phyloP scores from a whole-genome alignment of 2,888 invertebrate genomes.

The Baronia brevicornis region DNA sequence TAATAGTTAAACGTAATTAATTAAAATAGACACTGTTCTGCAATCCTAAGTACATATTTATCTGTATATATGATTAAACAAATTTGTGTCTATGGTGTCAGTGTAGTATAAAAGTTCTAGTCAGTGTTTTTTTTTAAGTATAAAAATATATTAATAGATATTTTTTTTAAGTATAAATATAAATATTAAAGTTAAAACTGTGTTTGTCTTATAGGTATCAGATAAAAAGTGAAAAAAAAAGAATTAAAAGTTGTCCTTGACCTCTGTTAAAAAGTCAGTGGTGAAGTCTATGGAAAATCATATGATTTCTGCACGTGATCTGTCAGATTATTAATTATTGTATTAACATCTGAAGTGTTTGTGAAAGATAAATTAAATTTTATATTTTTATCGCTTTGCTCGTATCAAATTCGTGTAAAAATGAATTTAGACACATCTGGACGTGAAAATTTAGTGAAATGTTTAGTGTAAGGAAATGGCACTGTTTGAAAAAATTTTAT shows the following conservation, averaged over 20 bases:
- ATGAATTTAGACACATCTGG: slow-evolving; percentile 33
- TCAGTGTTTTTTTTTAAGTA: too few species aligned
- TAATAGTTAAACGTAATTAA: too few species aligned
- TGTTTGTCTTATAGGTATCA: too few species aligned
- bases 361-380: slow-evolving; percentile 25
- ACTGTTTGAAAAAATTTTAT: slow-evolving; percentile 83
- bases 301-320: slow-evolving; percentile 70
- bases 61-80: too few species aligned
- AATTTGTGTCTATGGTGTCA: too few species aligned
- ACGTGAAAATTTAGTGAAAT: slow-evolving; percentile 43
- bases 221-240: too few species aligned
- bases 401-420: slow-evolving; percentile 21
- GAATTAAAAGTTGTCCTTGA: too few species aligned
- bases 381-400: slow-evolving; percentile 18
- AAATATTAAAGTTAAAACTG: neutral
- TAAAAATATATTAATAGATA: too few species aligned
- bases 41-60: too few species aligned
- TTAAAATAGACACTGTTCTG: too few species aligned
- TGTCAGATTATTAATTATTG: slow-evolving; percentile 61
- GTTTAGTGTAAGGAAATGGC: slow-evolving; percentile 77
- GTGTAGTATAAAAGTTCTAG: too few species aligned
- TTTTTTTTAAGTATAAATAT: too few species aligned
- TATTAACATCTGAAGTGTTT: slow-evolving; percentile 35
- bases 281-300: slow-evolving; percentile 59
- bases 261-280: slow-evolving; percentile 23